Evolutionary conservation across 2,797 vertebrate genomes (phyloP).

Genomic region (Hydrophis major): DNA sequence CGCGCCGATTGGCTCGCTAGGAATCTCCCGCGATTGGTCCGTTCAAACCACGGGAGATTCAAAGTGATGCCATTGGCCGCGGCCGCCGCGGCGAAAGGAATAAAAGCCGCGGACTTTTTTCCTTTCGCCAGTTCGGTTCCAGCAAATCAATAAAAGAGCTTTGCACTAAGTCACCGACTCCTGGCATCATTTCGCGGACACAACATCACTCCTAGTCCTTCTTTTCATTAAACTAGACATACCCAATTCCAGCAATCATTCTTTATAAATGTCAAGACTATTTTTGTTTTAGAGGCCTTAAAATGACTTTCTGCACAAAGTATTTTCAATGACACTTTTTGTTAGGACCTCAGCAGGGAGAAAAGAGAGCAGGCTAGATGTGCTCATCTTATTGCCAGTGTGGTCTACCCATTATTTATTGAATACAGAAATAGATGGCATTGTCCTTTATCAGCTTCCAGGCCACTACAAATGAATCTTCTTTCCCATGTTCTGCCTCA

Average conservation of each 20-base stretch:
- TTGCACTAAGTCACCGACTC: no score
- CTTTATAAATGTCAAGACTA: background rate
- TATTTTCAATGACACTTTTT: conserved; percentile 9
- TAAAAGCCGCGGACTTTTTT: no score
- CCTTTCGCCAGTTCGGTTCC: no score
- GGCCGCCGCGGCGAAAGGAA: no score
- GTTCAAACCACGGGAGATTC: no score
- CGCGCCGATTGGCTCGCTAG: no score
- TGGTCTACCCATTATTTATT: background rate
- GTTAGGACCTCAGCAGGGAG: background rate
- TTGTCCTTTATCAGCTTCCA: background rate
- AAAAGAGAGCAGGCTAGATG: background rate
- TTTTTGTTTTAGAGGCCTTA: conserved; percentile 39
- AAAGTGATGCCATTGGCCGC: no score
- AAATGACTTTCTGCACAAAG: conserved; percentile 1
- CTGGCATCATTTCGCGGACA: no score
- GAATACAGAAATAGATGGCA: background rate
- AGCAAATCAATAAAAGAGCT: no score
- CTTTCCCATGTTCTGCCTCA: background rate
- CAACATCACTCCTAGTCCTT: background rate
- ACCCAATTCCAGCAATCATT: background rate
- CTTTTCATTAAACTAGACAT: background rate
- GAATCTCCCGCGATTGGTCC: no score
- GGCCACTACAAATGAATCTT: background rate
- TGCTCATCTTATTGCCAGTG: background rate